Evolutionary conservation across 2,113 vertebrate species (phyloP), one percentile per base, ranked within the genome.

Genomic region (Platichthys stellatus): DNA sequence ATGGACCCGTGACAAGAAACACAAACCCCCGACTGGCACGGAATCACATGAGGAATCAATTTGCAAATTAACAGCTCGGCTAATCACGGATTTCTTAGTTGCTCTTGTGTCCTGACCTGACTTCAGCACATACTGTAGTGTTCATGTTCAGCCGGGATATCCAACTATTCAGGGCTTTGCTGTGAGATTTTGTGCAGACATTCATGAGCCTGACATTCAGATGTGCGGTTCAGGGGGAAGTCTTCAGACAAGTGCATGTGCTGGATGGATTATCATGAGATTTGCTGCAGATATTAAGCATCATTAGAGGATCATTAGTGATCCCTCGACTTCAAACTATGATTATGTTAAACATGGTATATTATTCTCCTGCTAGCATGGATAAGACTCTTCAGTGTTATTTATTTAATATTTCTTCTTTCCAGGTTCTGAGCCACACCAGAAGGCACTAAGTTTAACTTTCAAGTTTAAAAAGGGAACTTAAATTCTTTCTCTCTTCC

Each of bases 401-500:
- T 43, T 43, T 2, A 43, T 13, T 13, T 43, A 13, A 40, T 71
- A 31, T 68, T 71, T 71, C 21, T 24, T 8, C 40, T 47, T 71
- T 66, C 64, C 49, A 72, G 17, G 40, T 68, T 60, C 31, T 45
- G 26, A 40, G 63, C 35, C 17, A 28, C 2, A 64, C 35, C 54
- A 70, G 14, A 56, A 31, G 59, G 56, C 61, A 62, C n/a, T n/a
- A n/a, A 56, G 3, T 67, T 21, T 14, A 24, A 65, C 54, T 38
- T 65, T 38, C 1, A 45, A 59, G n/a, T 65, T 47, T 7, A 31
- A 38, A 62, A 81, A 76, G 49, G 21, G 58, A 70, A 57, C 72
- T 56, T 68, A 51, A 56, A 26, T 74, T 18, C 0, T 31, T 31
- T 31, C 35, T 78, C 72, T 82, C 38, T 47, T 80, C 63, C 28